phyloP scores from a whole-genome alignment of 2,113 vertebrate genomes.

The Tragelaphus strepsiceros region DNA sequence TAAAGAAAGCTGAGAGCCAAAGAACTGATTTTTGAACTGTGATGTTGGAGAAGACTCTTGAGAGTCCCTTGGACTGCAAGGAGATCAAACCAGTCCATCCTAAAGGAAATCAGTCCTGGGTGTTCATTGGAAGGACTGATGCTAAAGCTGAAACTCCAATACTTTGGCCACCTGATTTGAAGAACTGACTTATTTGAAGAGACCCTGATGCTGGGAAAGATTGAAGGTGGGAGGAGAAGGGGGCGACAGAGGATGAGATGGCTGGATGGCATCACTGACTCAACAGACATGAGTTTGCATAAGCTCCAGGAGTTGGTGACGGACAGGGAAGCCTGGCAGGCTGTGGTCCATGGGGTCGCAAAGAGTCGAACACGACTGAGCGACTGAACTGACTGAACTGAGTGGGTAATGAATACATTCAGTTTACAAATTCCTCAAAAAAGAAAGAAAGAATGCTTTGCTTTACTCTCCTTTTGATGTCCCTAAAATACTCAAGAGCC shows the following conservation, averaged over 20 bases:
- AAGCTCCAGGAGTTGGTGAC: not conserved
- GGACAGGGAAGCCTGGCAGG: not conserved
- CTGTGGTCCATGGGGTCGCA: not conserved
- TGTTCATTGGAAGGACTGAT: not conserved
- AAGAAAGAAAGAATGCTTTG: not conserved
- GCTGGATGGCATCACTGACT: not conserved
- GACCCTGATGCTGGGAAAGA: not conserved
- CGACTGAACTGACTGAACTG: not conserved
- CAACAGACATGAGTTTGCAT: not conserved
- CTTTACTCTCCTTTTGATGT: not conserved
- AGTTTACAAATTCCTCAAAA: not conserved
- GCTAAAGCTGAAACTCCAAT: not conserved
- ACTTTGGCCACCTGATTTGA: not conserved
- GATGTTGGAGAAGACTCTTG: not conserved
- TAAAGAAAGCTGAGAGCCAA: fast-evolving
- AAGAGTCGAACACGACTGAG: not conserved
- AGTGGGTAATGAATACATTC: not conserved
- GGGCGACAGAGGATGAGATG: not conserved
- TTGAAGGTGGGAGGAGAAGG: not conserved
- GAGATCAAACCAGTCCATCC: not conserved
- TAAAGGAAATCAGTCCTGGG: not conserved
- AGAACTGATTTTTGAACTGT: not conserved
- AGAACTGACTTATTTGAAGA: not conserved
- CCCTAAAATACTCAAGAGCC: not conserved
- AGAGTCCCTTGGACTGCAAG: not conserved